These are phyloP conservation scores for Microchirus variegatus DNA, from an alignment of 2,797 vertebrate genomes.

Conservation along the genomic window DNA sequence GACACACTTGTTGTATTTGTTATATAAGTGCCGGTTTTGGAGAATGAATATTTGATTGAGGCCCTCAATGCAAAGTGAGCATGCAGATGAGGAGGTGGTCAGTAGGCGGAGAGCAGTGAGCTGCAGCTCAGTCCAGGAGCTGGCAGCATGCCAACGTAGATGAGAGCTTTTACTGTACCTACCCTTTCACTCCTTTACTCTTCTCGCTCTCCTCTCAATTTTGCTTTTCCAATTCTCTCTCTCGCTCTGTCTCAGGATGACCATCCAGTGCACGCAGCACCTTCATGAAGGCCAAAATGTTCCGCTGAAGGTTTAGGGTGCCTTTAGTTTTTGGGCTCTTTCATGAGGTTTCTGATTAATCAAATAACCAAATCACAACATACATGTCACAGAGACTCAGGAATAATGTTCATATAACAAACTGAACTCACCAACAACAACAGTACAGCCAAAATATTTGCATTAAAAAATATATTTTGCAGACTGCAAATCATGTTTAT, in stretches of 20 bases:
- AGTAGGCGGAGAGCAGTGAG: slow-evolving; percentile 76
- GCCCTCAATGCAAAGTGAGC: slow-evolving; percentile 80
- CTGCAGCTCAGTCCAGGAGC: slow-evolving; percentile 71
- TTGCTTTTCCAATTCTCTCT: slow-evolving; percentile 31
- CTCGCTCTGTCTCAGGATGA: not conserved
- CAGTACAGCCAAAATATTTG: no score
- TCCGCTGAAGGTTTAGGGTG: not conserved
- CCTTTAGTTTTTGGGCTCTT: not conserved
- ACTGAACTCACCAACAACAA: no score
- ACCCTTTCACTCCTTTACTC: slow-evolving; percentile 61
- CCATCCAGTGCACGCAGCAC: not conserved
- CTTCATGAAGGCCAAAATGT: not conserved
- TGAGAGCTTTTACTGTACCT: slow-evolving; percentile 74
- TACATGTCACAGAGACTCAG: no score
- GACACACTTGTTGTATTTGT: slow-evolving; percentile 67
- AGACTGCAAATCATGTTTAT: no score
- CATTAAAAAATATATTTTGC: no score
- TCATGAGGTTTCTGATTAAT: not conserved
- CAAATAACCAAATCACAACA: no score
- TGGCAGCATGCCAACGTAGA: slow-evolving; percentile 68
- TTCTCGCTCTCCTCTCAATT: slow-evolving; percentile 51
- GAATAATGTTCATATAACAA: no score
- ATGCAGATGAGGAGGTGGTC: slow-evolving; percentile 79
- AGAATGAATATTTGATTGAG: slow-evolving; percentile 85
- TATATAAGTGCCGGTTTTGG: slow-evolving; percentile 80